These are phyloP conservation scores for Biston stratarius DNA, from an alignment of 2,888 invertebrate genomes.

Conservation along the genomic window DNA sequence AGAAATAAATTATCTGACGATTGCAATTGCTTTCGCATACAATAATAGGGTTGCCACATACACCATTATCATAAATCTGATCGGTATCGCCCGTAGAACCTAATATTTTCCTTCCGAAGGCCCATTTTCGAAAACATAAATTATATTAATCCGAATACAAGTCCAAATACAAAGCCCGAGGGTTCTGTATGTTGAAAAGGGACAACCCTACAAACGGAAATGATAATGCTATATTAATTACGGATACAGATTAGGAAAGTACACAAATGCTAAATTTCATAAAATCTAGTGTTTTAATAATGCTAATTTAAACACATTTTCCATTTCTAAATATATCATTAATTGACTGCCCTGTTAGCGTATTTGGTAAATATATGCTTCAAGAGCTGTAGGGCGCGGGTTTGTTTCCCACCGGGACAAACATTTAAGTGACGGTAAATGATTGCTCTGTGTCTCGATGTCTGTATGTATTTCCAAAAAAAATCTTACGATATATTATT, in stretches of 20 bases:
- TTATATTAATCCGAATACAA: constrained; percentile 35
- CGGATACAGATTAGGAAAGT: constrained; percentile 7
- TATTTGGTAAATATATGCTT: no score
- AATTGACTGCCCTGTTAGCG: no score
- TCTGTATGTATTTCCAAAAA: no score
- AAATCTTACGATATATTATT: no score
- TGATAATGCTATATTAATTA: constrained; percentile 43
- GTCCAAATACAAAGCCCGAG: constrained; percentile 29
- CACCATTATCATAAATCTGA: constrained; percentile 22
- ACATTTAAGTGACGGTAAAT: no score
- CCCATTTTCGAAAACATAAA: constrained; percentile 31
- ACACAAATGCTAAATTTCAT: neutral
- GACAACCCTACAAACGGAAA: constrained; percentile 36
- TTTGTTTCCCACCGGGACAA: no score
- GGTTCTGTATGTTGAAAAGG: constrained; percentile 27
- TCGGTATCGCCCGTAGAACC: constrained; percentile 19
- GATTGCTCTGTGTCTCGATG: no score
- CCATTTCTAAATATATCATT: no score
- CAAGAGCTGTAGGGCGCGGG: no score
- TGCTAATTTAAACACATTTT: no score
- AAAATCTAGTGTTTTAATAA: neutral
- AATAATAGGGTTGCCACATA: constrained; percentile 17
- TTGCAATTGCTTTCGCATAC: constrained; percentile 13
- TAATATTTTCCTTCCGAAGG: constrained; percentile 30
- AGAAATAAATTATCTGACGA: constrained; percentile 6